phyloP scores from a whole-genome alignment of 1,140 invertebrate genomes.

The Drosophila varians region DNA sequence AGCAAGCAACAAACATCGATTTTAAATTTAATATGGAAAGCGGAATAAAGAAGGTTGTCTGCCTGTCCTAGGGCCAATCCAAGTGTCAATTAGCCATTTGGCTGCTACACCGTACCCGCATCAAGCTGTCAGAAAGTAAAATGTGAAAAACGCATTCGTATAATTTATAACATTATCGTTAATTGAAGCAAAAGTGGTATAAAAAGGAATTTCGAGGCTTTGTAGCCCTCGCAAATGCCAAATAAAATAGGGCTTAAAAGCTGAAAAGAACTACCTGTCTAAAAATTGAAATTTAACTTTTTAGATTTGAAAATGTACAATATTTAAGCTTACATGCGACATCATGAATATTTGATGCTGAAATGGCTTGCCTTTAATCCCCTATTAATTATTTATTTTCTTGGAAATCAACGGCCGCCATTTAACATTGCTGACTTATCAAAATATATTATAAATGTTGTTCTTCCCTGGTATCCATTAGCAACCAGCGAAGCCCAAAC shows the following conservation, averaged over 20 bases:
- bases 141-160: constrained; percentile 75
- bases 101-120: constrained; percentile 62
- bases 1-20: constrained; percentile 44
- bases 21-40: constrained; percentile 63
- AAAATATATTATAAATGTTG: background rate
- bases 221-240: background rate
- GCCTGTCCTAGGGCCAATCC: constrained; percentile 56
- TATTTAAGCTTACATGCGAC: too few relatives aligned
- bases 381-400: too few relatives aligned
- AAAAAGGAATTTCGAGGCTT: background rate
- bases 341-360: too few relatives aligned
- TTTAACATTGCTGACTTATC: background rate
- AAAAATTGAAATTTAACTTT: too few relatives aligned
- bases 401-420: too few relatives aligned
- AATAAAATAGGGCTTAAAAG: too few relatives aligned
- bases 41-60: constrained; percentile 9
- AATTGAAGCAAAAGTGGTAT: constrained; percentile 55
- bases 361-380: background rate
- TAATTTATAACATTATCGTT: constrained; percentile 74
- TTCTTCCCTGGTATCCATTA: constrained; percentile 33
- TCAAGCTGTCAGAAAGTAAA: constrained; percentile 79
- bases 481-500: constrained; percentile 59
- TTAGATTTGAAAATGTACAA: too few relatives aligned
- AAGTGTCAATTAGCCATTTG: constrained; percentile 73
- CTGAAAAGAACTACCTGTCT: too few relatives aligned